Percentiles rank a stretch among this genome's conserved stretches.
Conservation (phyloP, 1,140 invertebrate genomes). For the Heliconius eleuchia region DNA sequence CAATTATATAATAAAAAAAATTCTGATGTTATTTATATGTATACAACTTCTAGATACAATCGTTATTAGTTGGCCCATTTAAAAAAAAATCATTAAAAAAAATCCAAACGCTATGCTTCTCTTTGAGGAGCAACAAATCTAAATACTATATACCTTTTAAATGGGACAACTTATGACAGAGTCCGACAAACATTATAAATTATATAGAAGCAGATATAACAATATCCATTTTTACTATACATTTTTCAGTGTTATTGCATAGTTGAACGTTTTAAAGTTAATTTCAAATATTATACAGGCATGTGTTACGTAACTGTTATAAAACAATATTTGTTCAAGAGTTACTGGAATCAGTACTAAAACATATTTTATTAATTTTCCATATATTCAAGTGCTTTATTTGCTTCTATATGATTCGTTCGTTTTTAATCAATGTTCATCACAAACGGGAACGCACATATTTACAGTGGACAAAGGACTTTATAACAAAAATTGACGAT, state of each 20-base stretch:
- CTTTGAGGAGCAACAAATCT: constrained; percentile 14
- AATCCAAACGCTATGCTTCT: neutral
- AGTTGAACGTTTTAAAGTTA: too few relatives aligned
- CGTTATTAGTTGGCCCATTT: constrained; percentile 3
- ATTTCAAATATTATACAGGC: too few relatives aligned
- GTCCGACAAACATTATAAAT: neutral
- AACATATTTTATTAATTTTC: too few relatives aligned
- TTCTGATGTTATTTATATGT: constrained; percentile 52
- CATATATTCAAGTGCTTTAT: too few relatives aligned
- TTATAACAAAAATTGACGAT: constrained; percentile 56
- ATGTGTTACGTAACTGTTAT: too few relatives aligned
- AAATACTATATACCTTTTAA: constrained; percentile 11
- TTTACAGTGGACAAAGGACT: constrained; percentile 60
- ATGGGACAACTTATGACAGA: neutral
- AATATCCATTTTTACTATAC: too few relatives aligned
- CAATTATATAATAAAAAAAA: constrained; percentile 40
- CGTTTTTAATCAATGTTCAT: constrained; percentile 53
- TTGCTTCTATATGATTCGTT: neutral
- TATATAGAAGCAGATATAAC: too few relatives aligned
- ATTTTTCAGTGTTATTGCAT: too few relatives aligned
- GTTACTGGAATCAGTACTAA: too few relatives aligned
- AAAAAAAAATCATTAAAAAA: neutral
- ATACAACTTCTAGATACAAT: neutral
- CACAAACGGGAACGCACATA: constrained; percentile 60
- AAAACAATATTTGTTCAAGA: too few relatives aligned